A percentile compares a stretch with the other conserved stretches of the same genome.
phyloP scores from a whole-genome alignment of 1,140 invertebrate genomes.

The Drosophila ananassae region DNA sequence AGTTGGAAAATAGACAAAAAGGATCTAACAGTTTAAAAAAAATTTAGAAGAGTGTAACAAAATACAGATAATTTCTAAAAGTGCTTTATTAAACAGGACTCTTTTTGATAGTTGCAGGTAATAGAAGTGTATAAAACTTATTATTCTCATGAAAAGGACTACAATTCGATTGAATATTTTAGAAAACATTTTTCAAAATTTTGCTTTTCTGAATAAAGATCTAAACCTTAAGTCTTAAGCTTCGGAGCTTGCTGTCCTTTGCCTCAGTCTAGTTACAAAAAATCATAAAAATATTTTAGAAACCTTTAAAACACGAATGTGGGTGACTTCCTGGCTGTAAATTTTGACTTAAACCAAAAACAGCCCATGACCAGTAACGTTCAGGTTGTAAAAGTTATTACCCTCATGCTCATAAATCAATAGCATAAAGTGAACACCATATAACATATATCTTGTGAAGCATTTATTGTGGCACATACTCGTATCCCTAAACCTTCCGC shows the following conservation, averaged over 20 bases:
- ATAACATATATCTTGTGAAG: background rate
- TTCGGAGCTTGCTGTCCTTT: too few relatives aligned
- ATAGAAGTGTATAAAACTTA: too few relatives aligned
- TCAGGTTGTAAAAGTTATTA: constrained; percentile 23
- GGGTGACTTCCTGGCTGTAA: background rate
- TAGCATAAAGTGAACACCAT: constrained; percentile 21
- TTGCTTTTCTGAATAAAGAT: too few relatives aligned
- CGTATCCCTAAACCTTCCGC: constrained; percentile 28
- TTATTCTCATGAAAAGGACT: too few relatives aligned
- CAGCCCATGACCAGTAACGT: constrained; percentile 1
- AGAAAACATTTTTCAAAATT: too few relatives aligned
- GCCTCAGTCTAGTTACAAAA: too few relatives aligned
- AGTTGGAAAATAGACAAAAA: background rate
- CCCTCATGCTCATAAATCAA: constrained; percentile 58
- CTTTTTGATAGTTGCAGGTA: too few relatives aligned
- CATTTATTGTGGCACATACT: background rate
- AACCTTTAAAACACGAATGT: background rate
- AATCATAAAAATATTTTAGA: too few relatives aligned
- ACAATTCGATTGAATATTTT: too few relatives aligned
- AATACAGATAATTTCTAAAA: background rate
- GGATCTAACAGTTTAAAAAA: background rate
- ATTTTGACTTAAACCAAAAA: constrained; percentile 11
- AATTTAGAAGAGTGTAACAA: too few relatives aligned
- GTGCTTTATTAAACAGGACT: background rate
- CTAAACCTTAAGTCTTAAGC: too few relatives aligned